A percentile compares a stretch with the other conserved stretches of the same genome.
These are phyloP conservation scores for Sphaerodactylus townsendi DNA, from an alignment of 2,113 vertebrate species.

Conservation along the genomic window DNA sequence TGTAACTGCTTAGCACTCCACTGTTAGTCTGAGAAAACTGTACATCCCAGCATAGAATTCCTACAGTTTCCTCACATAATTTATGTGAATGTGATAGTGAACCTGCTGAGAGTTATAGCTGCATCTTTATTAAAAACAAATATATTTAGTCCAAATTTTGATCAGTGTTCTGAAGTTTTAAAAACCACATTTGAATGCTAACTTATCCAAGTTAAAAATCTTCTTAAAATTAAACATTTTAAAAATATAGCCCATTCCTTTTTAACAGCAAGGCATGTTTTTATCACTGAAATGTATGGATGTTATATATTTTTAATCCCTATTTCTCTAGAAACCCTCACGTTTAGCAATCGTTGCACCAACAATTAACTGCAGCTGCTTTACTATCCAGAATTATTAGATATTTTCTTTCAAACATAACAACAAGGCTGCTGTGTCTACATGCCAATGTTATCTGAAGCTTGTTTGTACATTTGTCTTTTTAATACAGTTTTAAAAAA, in stretches of 20 bases:
- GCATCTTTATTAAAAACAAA: neutral
- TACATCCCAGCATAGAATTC: neutral
- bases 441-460: neutral
- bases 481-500: constrained; percentile 63
- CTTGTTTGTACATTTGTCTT: constrained; percentile 50
- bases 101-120: neutral
- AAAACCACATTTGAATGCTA: too few relatives aligned
- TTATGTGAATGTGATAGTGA: neutral
- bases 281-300: neutral
- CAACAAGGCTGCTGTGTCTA: neutral
- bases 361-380: constrained; percentile 37
- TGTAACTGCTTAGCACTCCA: too few relatives aligned
- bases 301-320: neutral
- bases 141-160: neutral
- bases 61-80: neutral
- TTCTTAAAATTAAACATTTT: constrained; percentile 17
- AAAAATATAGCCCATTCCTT: neutral
- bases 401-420: constrained; percentile 31
- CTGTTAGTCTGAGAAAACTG: neutral
- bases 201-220: neutral
- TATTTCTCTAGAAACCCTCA: neutral
- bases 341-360: neutral
- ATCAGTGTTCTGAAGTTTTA: neutral
- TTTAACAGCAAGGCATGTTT: neutral
- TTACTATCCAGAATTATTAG: constrained; percentile 14